Base-by-base conservation (phyloP, 2,888 invertebrate genomes). In the Erynnis tages region DNA sequence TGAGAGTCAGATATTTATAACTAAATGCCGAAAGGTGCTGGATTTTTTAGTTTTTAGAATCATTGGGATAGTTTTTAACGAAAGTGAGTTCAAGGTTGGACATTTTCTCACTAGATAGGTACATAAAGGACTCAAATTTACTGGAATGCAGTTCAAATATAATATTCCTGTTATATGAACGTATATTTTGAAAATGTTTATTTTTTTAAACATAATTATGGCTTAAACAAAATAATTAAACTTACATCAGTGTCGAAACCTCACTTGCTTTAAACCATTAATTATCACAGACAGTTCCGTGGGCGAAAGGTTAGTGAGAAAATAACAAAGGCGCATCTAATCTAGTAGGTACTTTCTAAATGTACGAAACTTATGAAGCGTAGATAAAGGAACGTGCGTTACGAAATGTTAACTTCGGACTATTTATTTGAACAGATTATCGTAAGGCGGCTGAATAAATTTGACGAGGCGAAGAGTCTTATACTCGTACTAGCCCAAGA, bases 341-440 rank as follows among this genome's bases (percentile, higher is more conserved):
- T 19, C 29, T n/a, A n/a, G n/a, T n/a, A 19, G 13, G 10, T 29
- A 29, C 30, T 43, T 43, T 43, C 29, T 14, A 27, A 23, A 3
- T 14, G 16, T 17, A 41, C 16, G 17, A 35, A 37, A 40, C 40
- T 4, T 40, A 40, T 40, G 40, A 37, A 44, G 10, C 14, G 21
- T 47, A 40, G 19, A 14, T 38, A 48, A 48, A 38, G 30, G 1
- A 13, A 32, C 11, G 32, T 14, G 23, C 14, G 21, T 38, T 38
- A 48, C 37, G 23, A 48, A 48, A 48, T 23, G 17, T 8, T 19
- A 23, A 27, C 46, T 32, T 34, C 19, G 35, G 11, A 21, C 14
- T 30, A 38, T 48, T 48, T 38, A 38, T 47, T 35, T 34, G 45
- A 14, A 44, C 32, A 32, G 32, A 35, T 46, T 27, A 46, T 17